Evolutionary conservation across 1,140 invertebrate genomes (phyloP).

Genomic region (Dendrolimus punctatus): DNA sequence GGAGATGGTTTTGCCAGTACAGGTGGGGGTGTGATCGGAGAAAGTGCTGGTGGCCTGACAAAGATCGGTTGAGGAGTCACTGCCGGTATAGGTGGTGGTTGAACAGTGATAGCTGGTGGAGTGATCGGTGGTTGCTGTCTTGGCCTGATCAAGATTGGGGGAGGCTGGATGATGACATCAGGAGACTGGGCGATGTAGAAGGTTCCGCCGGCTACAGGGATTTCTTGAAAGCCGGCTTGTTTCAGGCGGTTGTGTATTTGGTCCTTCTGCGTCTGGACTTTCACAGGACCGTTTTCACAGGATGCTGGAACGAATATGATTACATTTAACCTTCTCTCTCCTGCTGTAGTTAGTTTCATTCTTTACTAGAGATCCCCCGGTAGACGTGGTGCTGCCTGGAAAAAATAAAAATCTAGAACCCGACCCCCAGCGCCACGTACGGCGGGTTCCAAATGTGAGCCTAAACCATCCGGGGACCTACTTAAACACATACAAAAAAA

Average conservation of each 20-base stretch:
- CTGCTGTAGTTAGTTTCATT: no score
- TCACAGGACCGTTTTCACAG: conserved; percentile 31
- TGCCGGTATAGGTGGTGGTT: conserved; percentile 23
- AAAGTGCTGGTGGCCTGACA: conserved; percentile 25
- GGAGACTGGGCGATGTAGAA: conserved; percentile 32
- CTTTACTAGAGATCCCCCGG: no score
- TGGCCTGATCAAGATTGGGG: conserved; percentile 38
- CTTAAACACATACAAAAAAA: no score
- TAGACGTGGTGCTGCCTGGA: no score
- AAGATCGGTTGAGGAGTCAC: conserved; percentile 32
- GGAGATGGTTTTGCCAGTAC: conserved; percentile 30
- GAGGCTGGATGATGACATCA: conserved; percentile 40
- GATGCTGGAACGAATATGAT: conserved; percentile 22
- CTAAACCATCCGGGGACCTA: no score
- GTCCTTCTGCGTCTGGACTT: conserved; percentile 17
- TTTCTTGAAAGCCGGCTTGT: conserved; percentile 27
- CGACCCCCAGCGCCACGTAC: no score
- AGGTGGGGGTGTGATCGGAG: conserved; percentile 31
- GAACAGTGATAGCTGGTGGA: conserved; percentile 29
- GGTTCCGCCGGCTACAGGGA: conserved; percentile 34
- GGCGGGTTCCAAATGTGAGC: no score
- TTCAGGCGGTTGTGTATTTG: conserved; percentile 16
- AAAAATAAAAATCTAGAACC: no score
- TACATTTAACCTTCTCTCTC: no score
- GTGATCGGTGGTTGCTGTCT: conserved; percentile 24